Percentiles rank a stretch among this genome's conserved stretches.
Conservation (phyloP, 2,888 invertebrate genomes). For the Eupithecia abbreviata region DNA sequence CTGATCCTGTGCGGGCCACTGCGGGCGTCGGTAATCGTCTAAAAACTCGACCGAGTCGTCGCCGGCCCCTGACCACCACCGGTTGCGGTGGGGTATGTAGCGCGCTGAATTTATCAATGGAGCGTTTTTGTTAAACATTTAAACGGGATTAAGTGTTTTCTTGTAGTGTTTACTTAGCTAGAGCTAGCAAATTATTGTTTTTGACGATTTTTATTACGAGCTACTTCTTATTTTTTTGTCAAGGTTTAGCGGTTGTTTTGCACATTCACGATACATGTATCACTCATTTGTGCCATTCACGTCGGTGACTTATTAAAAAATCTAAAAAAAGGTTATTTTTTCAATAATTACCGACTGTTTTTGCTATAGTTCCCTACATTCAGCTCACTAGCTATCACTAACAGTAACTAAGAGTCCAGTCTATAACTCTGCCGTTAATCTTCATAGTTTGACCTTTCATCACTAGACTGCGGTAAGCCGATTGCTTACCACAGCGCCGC, state of each 20-base stretch:
- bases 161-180: not conserved
- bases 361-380: not conserved
- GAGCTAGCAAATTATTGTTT: not conserved
- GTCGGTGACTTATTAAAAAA: no score
- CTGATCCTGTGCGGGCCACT: slow-evolving; percentile 52
- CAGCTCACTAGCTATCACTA: not conserved
- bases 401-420: not conserved
- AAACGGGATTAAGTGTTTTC: slow-evolving; percentile 2
- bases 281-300: no score
- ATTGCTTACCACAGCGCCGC: slow-evolving; percentile 56
- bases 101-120: slow-evolving; percentile 38
- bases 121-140: slow-evolving; percentile 15
- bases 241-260: no score
- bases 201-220: not conserved
- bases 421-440: slow-evolving; percentile 10
- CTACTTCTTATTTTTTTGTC: no score
- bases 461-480: slow-evolving; percentile 30
- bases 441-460: slow-evolving; percentile 24
- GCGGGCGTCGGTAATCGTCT: slow-evolving; percentile 57
- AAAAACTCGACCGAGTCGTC: slow-evolving; percentile 61
- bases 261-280: no score
- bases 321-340: no score
- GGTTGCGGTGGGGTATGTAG: slow-evolving; percentile 52
- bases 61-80: slow-evolving; percentile 60
- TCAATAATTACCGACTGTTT: no score